Percentiles rank a stretch among this genome's conserved stretches.
Conservation (phyloP, 2,888 invertebrate species). For the Hydropsyche betteni region DNA sequence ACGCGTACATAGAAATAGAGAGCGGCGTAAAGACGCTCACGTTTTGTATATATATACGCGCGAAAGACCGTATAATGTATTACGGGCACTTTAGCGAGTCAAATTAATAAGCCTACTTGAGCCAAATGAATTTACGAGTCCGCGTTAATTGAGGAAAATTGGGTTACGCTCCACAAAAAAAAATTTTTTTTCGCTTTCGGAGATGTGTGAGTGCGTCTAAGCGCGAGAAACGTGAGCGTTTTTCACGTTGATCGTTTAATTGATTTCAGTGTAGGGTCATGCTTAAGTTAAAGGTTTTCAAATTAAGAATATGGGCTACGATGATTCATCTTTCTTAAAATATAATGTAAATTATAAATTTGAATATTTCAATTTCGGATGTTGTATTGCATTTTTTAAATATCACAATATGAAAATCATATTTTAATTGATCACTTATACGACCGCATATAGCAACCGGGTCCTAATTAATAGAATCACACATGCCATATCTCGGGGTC, state of each 20-base stretch:
- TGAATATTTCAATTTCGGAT: too few relatives aligned
- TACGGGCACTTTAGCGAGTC: conserved; percentile 39
- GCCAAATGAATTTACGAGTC: conserved; percentile 49
- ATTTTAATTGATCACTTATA: too few relatives aligned
- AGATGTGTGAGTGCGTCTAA: too few relatives aligned
- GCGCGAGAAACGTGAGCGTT: too few relatives aligned
- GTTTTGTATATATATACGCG: background rate
- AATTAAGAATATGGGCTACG: too few relatives aligned
- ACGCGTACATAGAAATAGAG: conserved; percentile 4
- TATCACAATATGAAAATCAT: background rate
- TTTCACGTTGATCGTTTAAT: too few relatives aligned
- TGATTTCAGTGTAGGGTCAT: too few relatives aligned
- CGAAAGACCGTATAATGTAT: conserved; percentile 27
- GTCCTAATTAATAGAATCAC: conserved; percentile 43
- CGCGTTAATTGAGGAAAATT: conserved; percentile 45
- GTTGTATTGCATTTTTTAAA: background rate
- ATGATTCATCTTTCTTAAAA: too few relatives aligned
- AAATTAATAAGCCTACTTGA: conserved; percentile 46
- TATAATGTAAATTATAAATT: too few relatives aligned
- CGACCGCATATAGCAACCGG: conserved; percentile 10
- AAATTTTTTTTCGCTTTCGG: background rate
- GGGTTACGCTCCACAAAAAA: conserved; percentile 19
- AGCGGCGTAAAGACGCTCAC: background rate
- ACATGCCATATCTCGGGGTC: conserved; percentile 43
- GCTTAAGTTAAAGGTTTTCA: too few relatives aligned